These are phyloP conservation scores for Melanotaenia trifasciata DNA, from an alignment of 2,797 vertebrate genomes.

Conservation along the genomic window DNA sequence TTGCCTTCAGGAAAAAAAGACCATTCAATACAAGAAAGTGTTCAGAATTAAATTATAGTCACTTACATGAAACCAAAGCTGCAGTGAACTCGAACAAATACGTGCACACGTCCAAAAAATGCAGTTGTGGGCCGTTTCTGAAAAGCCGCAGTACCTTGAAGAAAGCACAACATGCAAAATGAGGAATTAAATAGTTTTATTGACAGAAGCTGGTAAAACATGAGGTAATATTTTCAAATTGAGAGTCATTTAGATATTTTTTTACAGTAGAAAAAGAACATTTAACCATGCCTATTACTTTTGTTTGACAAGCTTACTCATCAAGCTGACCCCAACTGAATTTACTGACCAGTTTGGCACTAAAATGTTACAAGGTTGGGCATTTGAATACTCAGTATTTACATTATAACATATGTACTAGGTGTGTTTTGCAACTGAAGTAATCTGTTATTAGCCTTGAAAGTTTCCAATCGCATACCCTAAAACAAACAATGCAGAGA, in stretches of 20 bases:
- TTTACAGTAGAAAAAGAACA: neutral
- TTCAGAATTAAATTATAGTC: conserved; percentile 10
- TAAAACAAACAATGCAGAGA: neutral
- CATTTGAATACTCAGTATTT: no score
- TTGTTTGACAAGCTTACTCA: neutral
- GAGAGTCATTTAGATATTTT: no score
- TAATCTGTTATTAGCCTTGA: no score
- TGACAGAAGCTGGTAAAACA: neutral
- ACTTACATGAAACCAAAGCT: no score
- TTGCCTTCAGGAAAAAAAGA: conserved; percentile 11
- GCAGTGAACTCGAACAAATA: neutral
- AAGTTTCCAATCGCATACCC: neutral
- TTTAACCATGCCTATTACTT: neutral
- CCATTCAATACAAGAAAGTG: conserved; percentile 29
- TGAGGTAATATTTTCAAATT: neutral
- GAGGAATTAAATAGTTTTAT: neutral
- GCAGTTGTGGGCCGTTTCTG: no score
- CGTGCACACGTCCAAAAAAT: neutral
- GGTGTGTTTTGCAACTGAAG: no score
- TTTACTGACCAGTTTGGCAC: neutral
- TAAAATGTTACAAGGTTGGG: neutral
- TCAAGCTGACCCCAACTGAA: neutral
- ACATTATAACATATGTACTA: no score
- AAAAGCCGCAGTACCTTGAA: no score
- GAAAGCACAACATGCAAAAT: no score